phyloP scores from a whole-genome alignment of 2,888 invertebrate genomes.

The Cephonodes hylas region DNA sequence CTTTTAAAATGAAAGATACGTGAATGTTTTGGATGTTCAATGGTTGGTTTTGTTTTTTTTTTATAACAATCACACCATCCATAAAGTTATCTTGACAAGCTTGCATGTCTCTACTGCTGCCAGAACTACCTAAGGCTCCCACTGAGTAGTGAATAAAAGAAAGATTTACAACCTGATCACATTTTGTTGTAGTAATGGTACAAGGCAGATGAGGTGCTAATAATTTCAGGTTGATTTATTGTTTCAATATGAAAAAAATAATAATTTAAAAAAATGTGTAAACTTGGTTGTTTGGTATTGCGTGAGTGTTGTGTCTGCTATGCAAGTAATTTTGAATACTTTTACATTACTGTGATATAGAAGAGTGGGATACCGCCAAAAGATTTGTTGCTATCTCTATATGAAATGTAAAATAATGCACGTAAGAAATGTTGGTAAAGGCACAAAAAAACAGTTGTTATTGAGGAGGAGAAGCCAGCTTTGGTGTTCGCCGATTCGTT shows the following conservation, averaged over 20 bases:
- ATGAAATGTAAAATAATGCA: conserved; percentile 31
- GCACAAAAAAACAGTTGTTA: conserved; percentile 63
- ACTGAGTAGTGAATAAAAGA: background rate
- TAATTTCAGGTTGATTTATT: background rate
- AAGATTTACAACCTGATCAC: too few relatives aligned
- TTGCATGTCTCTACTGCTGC: background rate
- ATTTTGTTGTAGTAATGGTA: background rate
- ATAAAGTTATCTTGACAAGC: background rate
- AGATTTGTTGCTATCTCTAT: conserved; percentile 51
- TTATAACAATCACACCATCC: background rate
- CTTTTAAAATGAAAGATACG: background rate
- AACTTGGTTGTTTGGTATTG: conserved; percentile 34
- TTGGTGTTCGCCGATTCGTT: conserved; percentile 68
- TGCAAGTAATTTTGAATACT: conserved; percentile 55
- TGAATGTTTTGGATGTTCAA: background rate
- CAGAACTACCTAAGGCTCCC: background rate
- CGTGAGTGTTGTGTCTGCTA: conserved; percentile 49
- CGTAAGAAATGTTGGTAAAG: conserved; percentile 61
- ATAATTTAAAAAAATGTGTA: background rate
- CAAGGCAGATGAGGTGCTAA: background rate
- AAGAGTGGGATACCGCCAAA: conserved; percentile 57
- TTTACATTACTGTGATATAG: conserved; percentile 75
- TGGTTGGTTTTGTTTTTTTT: background rate
- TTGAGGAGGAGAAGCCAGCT: conserved; percentile 76
- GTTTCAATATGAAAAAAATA: background rate